phyloP scores from a whole-genome alignment of 2,888 invertebrate species.

The Callosobruchus maculatus region DNA sequence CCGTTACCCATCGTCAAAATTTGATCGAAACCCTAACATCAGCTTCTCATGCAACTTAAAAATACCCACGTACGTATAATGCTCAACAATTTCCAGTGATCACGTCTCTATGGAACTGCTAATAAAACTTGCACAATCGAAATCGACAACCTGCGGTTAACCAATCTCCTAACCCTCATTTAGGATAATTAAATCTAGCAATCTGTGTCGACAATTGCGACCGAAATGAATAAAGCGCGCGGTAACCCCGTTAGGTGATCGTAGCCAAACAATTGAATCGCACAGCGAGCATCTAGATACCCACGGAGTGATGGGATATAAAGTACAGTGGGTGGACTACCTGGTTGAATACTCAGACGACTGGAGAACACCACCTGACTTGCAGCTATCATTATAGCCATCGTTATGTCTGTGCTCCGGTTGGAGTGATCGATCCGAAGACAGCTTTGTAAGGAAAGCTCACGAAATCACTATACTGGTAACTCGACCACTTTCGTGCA shows the following conservation, averaged over 20 bases:
- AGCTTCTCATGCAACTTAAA: no score
- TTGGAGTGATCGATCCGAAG: neutral
- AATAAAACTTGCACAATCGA: neutral
- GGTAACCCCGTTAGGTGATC: neutral
- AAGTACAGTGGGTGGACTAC: neutral
- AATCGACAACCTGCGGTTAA: neutral
- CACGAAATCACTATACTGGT: no score
- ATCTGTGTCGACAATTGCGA: neutral
- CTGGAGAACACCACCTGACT: neutral
- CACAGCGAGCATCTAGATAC: neutral
- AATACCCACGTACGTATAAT: no score
- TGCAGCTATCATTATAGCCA: neutral
- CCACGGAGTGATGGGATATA: neutral
- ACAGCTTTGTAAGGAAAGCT: neutral
- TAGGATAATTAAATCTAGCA: neutral
- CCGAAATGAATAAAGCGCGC: neutral
- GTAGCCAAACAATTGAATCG: neutral
- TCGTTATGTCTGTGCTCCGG: neutral
- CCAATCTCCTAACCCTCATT: neutral
- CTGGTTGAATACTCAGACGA: neutral
- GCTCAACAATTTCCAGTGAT: neutral
- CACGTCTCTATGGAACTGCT: neutral
- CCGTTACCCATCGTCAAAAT: no score
- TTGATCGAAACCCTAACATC: no score
- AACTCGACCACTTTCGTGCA: no score